Evolutionary conservation across 2,113 vertebrate genomes (phyloP).

Genomic region (Salvator merianae): DNA sequence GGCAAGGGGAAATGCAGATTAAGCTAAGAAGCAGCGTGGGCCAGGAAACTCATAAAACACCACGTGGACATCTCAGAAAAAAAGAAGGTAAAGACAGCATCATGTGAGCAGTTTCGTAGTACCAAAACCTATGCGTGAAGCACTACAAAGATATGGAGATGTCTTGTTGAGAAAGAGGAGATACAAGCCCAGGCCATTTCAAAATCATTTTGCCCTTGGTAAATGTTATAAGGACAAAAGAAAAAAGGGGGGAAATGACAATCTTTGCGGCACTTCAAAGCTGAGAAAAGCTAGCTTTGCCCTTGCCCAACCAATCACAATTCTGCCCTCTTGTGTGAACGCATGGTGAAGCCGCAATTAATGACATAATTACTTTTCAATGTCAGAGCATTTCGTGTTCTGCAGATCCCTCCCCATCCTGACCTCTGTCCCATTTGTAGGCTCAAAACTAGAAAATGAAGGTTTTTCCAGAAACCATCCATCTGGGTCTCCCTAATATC

Average conservation of each 20-base stretch:
- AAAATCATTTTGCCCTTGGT: background rate
- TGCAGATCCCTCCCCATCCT: background rate
- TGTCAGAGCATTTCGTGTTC: background rate
- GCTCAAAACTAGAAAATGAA: background rate
- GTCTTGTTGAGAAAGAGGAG: background rate
- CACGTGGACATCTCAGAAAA: no score
- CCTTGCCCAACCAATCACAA: background rate
- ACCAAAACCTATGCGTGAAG: no score
- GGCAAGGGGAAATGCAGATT: no score
- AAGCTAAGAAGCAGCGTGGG: no score
- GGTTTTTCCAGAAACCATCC: background rate
- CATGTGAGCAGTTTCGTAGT: no score
- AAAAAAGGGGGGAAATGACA: background rate
- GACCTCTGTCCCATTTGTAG: background rate
- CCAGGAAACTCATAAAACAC: no score
- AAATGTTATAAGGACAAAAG: no score
- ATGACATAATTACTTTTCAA: background rate
- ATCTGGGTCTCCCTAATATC: background rate
- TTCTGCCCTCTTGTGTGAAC: constrained; percentile 17
- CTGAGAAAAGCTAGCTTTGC: background rate
- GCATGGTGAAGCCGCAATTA: background rate
- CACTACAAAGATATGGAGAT: no score
- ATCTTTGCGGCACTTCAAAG: background rate
- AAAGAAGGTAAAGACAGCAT: no score
- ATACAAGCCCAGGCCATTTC: background rate